phyloP scores from a whole-genome alignment of 2,888 invertebrate genomes.

The Embidobia sp. region DNA sequence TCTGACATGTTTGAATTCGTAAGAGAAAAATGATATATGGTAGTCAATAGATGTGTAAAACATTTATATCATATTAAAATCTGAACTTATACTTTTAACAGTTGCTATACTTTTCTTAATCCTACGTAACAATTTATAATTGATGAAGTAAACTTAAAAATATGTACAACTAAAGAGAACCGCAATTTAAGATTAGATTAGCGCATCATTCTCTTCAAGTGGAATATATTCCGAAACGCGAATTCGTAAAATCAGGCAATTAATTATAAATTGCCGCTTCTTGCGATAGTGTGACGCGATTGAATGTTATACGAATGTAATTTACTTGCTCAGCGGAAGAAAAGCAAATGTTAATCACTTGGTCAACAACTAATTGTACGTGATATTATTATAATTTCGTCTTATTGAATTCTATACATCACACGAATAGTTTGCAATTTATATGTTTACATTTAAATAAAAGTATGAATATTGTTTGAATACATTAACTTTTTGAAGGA shows the following conservation, averaged over 20 bases:
- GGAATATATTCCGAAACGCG: neutral
- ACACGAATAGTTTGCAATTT: conserved; percentile 25
- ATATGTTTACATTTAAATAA: conserved; percentile 12
- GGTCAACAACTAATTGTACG: conserved; percentile 17
- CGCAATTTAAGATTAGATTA: too few species aligned
- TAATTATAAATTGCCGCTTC: neutral
- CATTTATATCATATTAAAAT: conserved; percentile 15
- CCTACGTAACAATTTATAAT: conserved; percentile 18
- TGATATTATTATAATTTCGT: conserved; percentile 5
- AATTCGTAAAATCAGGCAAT: too few species aligned
- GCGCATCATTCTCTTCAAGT: neutral
- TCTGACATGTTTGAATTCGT: neutral
- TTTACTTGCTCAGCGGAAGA: conserved; percentile 21
- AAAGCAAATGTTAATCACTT: conserved; percentile 19
- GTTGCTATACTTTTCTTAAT: conserved; percentile 14
- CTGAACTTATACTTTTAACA: conserved; percentile 31
- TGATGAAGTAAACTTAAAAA: conserved; percentile 5
- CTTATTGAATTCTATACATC: conserved; percentile 23
- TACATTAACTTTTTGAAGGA: too few species aligned
- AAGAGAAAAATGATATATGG: neutral
- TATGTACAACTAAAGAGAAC: conserved; percentile 9
- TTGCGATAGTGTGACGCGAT: neutral
- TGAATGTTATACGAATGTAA: conserved; percentile 11
- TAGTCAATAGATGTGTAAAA: neutral
- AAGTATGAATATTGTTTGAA: too few species aligned